These are phyloP conservation scores for Episyrphus balteatus DNA, from an alignment of 1,140 invertebrate genomes.

Conservation along the genomic window DNA sequence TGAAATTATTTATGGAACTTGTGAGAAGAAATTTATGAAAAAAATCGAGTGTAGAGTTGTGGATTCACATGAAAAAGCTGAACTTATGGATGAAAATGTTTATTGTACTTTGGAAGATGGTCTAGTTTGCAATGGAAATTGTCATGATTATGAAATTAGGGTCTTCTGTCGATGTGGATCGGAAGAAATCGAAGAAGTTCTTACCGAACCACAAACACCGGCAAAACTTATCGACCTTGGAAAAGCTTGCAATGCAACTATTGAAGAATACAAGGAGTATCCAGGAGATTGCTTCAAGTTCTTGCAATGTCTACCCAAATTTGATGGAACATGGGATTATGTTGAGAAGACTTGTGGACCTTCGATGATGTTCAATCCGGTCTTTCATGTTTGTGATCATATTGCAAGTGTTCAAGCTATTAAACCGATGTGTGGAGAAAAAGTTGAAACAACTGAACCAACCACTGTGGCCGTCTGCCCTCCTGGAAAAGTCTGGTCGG, in stretches of 20 bases:
- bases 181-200: slow-evolving; percentile 10
- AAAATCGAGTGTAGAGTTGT: slow-evolving; percentile 64
- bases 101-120: slow-evolving; percentile 62
- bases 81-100: slow-evolving; percentile 58
- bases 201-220: slow-evolving; percentile 9
- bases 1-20: slow-evolving; percentile 24
- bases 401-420: slow-evolving; percentile 45
- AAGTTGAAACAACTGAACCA: slow-evolving; percentile 11
- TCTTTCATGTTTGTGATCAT: slow-evolving; percentile 49
- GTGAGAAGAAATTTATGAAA: slow-evolving; percentile 44
- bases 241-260: slow-evolving; percentile 14
- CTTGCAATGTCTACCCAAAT: slow-evolving; percentile 43
- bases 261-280: slow-evolving; percentile 36
- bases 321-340: slow-evolving; percentile 21
- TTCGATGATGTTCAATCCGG: slow-evolving; percentile 50
- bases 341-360: slow-evolving; percentile 48
- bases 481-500: slow-evolving; percentile 39
- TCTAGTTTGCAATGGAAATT: slow-evolving; percentile 49
- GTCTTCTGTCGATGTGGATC: slow-evolving; percentile 54
- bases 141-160: slow-evolving; percentile 62
- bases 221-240: slow-evolving; percentile 20
- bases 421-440: slow-evolving; percentile 46
- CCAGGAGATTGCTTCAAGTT: slow-evolving; percentile 47
- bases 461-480: slow-evolving; percentile 31
- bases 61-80: slow-evolving; percentile 45